phyloP scores from a whole-genome alignment of 2,113 vertebrate genomes.

The Sminthopsis crassicaudata region DNA sequence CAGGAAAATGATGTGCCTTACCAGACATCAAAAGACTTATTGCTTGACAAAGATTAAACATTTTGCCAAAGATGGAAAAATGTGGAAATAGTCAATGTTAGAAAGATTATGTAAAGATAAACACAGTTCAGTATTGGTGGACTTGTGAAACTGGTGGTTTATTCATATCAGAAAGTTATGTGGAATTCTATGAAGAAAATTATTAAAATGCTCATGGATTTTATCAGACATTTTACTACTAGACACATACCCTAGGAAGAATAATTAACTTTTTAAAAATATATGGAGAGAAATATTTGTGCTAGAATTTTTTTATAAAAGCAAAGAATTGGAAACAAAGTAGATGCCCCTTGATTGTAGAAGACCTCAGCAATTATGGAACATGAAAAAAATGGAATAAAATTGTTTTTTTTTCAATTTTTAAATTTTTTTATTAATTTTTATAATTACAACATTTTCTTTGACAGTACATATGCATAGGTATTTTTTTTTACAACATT shows the following conservation, averaged over 20 bases:
- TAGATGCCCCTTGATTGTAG: neutral
- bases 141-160: neutral
- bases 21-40: neutral
- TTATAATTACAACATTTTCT: too few relatives aligned
- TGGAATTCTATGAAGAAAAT: neutral
- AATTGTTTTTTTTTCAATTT: too few relatives aligned
- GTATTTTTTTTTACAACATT: too few relatives aligned
- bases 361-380: neutral
- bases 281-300: neutral
- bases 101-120: neutral
- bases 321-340: neutral
- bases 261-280: neutral
- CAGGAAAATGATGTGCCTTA: neutral
- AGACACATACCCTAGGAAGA: neutral
- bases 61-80: neutral
- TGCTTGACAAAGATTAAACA: neutral
- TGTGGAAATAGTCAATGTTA: neutral
- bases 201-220: neutral
- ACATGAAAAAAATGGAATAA: neutral
- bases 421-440: too few relatives aligned
- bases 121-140: neutral
- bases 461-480: too few relatives aligned
- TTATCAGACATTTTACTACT: neutral
- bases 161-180: neutral
- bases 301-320: neutral